A percentile compares a stretch with the other conserved stretches of the same genome.
Evolutionary conservation across 2,797 vertebrate genomes (phyloP).

Genomic region (Rousettus madagascariensis): DNA sequence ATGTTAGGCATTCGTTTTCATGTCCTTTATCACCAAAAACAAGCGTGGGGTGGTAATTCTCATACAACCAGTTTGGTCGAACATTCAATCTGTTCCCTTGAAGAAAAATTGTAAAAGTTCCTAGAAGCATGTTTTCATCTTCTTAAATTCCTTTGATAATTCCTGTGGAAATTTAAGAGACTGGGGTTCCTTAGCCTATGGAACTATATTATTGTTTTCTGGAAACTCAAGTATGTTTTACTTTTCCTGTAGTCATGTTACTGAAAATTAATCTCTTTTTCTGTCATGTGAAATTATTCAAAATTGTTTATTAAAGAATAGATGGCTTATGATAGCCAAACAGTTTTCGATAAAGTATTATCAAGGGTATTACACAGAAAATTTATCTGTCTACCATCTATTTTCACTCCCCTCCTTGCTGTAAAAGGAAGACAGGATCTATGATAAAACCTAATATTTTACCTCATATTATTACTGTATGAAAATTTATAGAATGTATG

Average conservation of each 20-base stretch:
- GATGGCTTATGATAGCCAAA: not conserved
- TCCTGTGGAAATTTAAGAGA: not conserved
- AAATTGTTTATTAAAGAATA: not conserved
- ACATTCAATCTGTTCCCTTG: not conserved
- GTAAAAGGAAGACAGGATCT: not conserved
- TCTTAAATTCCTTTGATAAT: not conserved
- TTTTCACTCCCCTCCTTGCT: accelerated
- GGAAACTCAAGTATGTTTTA: not conserved
- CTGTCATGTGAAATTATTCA: not conserved
- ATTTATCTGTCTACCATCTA: not conserved
- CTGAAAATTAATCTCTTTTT: not conserved
- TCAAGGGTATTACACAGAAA: not conserved
- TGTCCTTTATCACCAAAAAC: not conserved
- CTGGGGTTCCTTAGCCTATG: not conserved
- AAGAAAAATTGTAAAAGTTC: not conserved
- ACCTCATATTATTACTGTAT: not conserved
- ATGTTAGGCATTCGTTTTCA: not conserved
- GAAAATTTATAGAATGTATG: not conserved
- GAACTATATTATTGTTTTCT: not conserved
- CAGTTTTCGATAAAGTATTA: not conserved
- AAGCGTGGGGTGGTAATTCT: not conserved
- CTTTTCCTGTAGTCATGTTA: not conserved
- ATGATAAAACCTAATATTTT: not conserved
- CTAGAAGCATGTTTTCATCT: not conserved
- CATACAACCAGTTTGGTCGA: not conserved